A percentile compares a stretch with the other conserved stretches of the same genome.
These are phyloP conservation scores for Temnothorax unifasciatus DNA, from an alignment of 2,888 invertebrate species.

Conservation along the genomic window DNA sequence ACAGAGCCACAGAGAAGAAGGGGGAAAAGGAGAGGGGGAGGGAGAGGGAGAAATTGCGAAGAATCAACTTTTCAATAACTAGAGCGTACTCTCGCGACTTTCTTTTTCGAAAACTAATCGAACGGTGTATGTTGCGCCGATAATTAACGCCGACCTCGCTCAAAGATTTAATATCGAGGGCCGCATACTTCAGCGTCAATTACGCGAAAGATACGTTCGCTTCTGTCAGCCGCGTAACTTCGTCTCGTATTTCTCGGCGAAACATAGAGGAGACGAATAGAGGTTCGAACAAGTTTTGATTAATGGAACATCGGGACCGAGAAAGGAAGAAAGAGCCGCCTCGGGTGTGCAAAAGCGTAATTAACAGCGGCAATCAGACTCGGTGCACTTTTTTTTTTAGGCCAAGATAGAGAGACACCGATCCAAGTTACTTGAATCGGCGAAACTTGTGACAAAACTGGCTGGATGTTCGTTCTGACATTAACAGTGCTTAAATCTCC, in stretches of 20 bases:
- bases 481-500: background rate
- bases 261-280: slow-evolving; percentile 35
- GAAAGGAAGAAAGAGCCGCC: slow-evolving; percentile 14
- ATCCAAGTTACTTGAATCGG: background rate
- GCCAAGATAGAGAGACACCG: background rate
- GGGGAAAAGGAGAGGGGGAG: background rate
- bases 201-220: slow-evolving; percentile 56
- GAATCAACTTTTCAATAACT: slow-evolving; percentile 21
- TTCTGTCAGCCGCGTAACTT: slow-evolving; percentile 41
- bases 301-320: slow-evolving; percentile 31
- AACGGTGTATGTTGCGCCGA: slow-evolving; percentile 11
- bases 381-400: slow-evolving; percentile 21
- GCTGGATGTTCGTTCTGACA: slow-evolving; percentile 1
- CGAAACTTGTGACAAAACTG: slow-evolving; percentile 11
- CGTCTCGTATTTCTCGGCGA: slow-evolving; percentile 48
- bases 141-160: slow-evolving; percentile 40
- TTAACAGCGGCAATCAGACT: slow-evolving; percentile 47
- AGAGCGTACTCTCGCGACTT: background rate
- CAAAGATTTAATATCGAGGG: slow-evolving; percentile 47
- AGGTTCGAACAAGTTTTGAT: slow-evolving; percentile 46
- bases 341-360: slow-evolving; percentile 21
- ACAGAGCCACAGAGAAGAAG: background rate
- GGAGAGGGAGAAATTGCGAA: background rate
- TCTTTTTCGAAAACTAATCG: slow-evolving; percentile 39
- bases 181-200: slow-evolving; percentile 52